Percentiles rank a stretch among this genome's conserved stretches.
Conservation (phyloP, 2,888 invertebrate genomes). For the Clitarchus hookeri region DNA sequence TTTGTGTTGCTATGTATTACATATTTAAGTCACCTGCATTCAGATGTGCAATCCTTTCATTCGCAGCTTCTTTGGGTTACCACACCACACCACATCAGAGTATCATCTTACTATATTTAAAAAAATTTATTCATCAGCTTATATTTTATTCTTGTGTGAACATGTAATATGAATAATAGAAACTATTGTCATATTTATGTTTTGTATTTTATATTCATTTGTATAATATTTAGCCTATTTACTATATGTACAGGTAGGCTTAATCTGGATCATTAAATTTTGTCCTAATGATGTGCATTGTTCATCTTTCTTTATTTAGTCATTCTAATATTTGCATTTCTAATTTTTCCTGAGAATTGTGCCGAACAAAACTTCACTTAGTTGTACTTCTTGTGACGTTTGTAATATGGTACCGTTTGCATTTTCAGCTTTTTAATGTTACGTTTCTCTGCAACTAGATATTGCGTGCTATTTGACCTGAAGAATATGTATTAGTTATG, state of each 20-base stretch:
- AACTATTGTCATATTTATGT: not conserved
- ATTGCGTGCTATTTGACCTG: too few species aligned
- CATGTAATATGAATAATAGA: not conserved
- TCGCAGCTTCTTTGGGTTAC: not conserved
- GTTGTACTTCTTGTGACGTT: too few species aligned
- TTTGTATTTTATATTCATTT: slow-evolving; percentile 14
- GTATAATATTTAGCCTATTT: slow-evolving; percentile 14
- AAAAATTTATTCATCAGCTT: not conserved
- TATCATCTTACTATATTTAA: not conserved
- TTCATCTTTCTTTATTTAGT: not conserved
- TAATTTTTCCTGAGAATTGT: too few species aligned
- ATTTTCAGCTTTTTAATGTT: too few species aligned
- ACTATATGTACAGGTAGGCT: slow-evolving; percentile 5
- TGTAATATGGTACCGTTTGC: too few species aligned
- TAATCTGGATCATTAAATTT: not conserved
- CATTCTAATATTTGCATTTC: too few species aligned
- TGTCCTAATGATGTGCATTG: not conserved
- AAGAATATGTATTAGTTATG: too few species aligned
- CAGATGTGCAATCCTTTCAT: not conserved
- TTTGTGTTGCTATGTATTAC: not conserved
- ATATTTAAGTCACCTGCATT: not conserved
- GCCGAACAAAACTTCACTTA: too few species aligned
- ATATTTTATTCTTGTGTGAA: slow-evolving; percentile 2
- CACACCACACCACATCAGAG: not conserved
- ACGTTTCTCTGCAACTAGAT: too few species aligned